Percentiles rank a stretch among this genome's conserved stretches.
Evolutionary conservation across 1,140 invertebrate species (phyloP).

Genomic region (Conopomorpha cramerella): DNA sequence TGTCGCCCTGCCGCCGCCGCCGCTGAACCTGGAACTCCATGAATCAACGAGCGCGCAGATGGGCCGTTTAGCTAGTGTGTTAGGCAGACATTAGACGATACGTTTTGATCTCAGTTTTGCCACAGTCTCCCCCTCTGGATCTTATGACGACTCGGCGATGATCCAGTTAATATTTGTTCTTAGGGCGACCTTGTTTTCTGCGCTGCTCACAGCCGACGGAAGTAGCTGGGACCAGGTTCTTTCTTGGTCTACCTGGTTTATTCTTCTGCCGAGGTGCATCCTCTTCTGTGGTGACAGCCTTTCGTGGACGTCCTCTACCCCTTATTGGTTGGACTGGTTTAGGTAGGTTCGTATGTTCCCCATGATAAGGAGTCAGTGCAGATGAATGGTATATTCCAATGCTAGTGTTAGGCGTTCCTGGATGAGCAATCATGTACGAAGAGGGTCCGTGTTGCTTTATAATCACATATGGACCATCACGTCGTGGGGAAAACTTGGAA

Average conservation of each 20-base stretch:
- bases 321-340: background rate
- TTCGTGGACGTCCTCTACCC: background rate
- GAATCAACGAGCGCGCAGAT: too few species aligned
- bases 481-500: background rate
- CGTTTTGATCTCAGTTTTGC: too few species aligned
- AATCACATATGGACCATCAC: background rate
- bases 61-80: too few species aligned
- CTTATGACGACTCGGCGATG: background rate
- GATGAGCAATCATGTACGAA: background rate
- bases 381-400: slow-evolving; percentile 1
- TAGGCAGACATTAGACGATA: too few species aligned
- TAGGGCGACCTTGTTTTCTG: too few species aligned
- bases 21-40: too few species aligned
- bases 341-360: background rate
- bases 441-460: background rate
- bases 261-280: background rate
- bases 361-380: background rate
- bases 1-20: too few species aligned
- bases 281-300: background rate
- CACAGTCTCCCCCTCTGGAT: slow-evolving; percentile 1
- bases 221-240: background rate
- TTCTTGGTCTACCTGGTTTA: background rate
- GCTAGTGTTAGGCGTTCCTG: background rate
- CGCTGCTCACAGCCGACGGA: too few species aligned
- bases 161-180: too few species aligned